A percentile compares a stretch with the other conserved stretches of the same genome.
phyloP scores from a whole-genome alignment of 2,888 invertebrate genomes.

The Pseudeuparius sepicola region DNA sequence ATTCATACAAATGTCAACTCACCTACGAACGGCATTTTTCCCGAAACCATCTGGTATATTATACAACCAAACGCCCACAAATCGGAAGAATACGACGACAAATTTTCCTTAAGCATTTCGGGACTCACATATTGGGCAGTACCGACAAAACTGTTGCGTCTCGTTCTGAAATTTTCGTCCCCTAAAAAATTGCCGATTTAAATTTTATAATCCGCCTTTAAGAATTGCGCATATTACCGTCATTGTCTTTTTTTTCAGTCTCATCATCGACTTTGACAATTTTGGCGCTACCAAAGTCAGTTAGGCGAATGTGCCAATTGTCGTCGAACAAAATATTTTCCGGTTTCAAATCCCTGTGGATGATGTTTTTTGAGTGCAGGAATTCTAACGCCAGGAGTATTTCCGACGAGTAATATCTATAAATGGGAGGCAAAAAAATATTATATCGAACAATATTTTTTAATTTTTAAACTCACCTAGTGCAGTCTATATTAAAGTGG shows the following conservation, averaged over 20 bases:
- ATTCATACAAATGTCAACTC: too few species aligned
- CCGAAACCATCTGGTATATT: slow-evolving; percentile 93
- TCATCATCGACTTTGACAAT: slow-evolving; percentile 44
- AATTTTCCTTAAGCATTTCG: slow-evolving; percentile 78
- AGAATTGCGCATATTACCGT: too few species aligned
- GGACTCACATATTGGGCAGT: slow-evolving; percentile 99
- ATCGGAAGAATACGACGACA: slow-evolving; percentile 72
- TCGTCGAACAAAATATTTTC: slow-evolving; percentile 95
- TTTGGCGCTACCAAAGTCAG: slow-evolving; percentile 96
- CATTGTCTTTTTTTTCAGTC: slow-evolving; percentile 23
- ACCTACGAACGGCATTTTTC: slow-evolving; percentile 39
- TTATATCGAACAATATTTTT: slow-evolving; percentile 1
- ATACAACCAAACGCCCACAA: slow-evolving; percentile 98
- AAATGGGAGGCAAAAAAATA: slow-evolving; percentile 57
- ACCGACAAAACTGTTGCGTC: slow-evolving; percentile 47
- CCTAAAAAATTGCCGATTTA: too few species aligned
- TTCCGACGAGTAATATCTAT: slow-evolving; percentile 88
- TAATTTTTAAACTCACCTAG: slow-evolving; percentile 61
- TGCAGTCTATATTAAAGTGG: slow-evolving; percentile 80
- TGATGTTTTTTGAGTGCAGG: slow-evolving; percentile 77
- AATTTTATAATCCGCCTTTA: too few species aligned
- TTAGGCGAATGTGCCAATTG: slow-evolving; percentile 91
- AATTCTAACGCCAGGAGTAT: slow-evolving; percentile 84
- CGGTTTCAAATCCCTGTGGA: slow-evolving; percentile 95
- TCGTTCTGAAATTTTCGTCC: slow-evolving; percentile 30